These are phyloP conservation scores for Heliconius congener DNA, from an alignment of 1,140 invertebrate species.

Conservation along the genomic window DNA sequence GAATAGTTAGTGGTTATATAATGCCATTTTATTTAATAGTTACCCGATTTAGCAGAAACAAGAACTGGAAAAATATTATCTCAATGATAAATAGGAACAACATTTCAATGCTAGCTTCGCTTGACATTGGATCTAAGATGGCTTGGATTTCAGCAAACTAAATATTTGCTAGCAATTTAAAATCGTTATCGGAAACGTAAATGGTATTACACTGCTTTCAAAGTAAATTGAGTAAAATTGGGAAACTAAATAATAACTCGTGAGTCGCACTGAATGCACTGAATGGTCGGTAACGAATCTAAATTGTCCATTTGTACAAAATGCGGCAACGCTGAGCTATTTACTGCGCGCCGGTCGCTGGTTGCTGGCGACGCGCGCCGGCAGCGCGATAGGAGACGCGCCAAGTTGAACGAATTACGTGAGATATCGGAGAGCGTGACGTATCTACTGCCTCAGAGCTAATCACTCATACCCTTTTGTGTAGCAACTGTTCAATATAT, in stretches of 20 bases:
- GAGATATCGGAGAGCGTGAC: slow-evolving; percentile 29
- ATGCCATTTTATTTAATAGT: too few relatives aligned
- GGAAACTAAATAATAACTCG: not conserved
- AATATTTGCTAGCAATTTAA: not conserved
- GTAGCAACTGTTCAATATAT: not conserved
- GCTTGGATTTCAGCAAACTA: not conserved
- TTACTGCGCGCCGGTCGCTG: slow-evolving; percentile 3
- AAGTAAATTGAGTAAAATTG: not conserved
- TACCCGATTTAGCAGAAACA: too few relatives aligned
- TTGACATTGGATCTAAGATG: not conserved
- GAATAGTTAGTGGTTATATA: too few relatives aligned
- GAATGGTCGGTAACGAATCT: slow-evolving; percentile 5
- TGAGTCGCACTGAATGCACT: not conserved
- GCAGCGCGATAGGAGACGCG: slow-evolving; percentile 4
- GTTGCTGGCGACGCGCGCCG: not conserved
- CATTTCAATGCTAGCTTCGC: not conserved
- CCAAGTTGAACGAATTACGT: slow-evolving; percentile 31
- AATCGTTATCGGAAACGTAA: not conserved
- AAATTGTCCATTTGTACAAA: slow-evolving; percentile 8
- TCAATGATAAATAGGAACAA: not conserved
- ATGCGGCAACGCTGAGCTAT: slow-evolving; percentile 11
- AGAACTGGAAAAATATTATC: too few relatives aligned
- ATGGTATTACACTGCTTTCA: not conserved
- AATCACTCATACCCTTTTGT: slow-evolving; percentile 16
- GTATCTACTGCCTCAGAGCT: slow-evolving; percentile 27